phyloP scores from a whole-genome alignment of 2,797 vertebrate species.

The Gallinago nigripennis region DNA sequence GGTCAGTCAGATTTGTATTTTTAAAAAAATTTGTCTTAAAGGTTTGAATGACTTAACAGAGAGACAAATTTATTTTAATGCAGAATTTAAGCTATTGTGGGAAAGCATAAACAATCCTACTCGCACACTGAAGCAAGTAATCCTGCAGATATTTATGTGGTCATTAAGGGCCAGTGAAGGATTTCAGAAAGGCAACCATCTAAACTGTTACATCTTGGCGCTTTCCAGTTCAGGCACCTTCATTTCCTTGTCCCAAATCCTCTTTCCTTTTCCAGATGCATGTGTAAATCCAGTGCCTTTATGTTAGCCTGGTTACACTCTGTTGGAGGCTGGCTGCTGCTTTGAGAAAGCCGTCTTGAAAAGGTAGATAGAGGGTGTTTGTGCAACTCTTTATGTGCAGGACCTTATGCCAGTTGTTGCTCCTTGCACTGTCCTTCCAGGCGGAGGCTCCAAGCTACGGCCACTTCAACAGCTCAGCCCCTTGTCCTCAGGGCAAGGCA shows the following conservation, averaged over 20 bases:
- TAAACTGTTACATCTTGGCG: background rate
- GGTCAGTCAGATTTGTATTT: background rate
- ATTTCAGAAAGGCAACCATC: background rate
- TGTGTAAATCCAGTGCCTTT: background rate
- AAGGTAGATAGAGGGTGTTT: background rate
- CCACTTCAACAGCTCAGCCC: accelerated
- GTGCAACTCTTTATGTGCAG: background rate
- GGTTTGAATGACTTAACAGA: background rate
- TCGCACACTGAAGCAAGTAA: background rate
- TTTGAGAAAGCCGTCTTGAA: background rate
- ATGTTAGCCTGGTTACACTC: background rate
- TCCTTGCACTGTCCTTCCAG: background rate
- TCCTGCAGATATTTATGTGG: background rate
- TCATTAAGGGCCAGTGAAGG: background rate
- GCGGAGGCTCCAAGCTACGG: background rate
- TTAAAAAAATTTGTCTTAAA: background rate
- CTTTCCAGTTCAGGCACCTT: background rate
- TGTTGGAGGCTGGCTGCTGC: background rate
- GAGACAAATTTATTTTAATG: background rate
- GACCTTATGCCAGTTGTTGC: background rate
- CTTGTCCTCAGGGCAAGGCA: background rate
- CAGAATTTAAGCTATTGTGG: background rate
- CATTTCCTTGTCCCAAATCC: background rate
- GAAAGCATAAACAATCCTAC: background rate
- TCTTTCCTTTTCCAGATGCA: background rate